These are phyloP conservation scores for Stigmatopora nigra DNA, from an alignment of 2,113 vertebrate species.

Conservation along the genomic window DNA sequence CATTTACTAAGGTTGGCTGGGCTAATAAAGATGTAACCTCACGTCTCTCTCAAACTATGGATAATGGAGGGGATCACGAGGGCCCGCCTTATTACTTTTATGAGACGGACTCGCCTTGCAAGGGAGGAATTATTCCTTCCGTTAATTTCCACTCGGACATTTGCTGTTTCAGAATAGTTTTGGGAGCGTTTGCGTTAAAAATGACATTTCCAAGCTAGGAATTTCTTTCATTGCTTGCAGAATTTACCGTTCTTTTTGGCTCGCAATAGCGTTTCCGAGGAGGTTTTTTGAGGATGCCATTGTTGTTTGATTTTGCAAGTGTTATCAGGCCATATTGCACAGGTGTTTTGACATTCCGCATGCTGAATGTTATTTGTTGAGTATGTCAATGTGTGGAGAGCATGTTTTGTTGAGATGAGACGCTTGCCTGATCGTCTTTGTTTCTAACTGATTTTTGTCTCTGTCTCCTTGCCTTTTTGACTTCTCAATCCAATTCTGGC, in stretches of 20 bases:
- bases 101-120: slow-evolving; percentile 39
- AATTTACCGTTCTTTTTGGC: no score
- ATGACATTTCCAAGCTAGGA: not conserved
- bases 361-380: slow-evolving; percentile 31
- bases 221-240: not conserved
- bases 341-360: slow-evolving; percentile 41
- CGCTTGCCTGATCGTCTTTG: slow-evolving; percentile 59
- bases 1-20: slow-evolving; percentile 42
- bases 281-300: no score
- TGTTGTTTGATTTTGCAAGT: slow-evolving; percentile 17
- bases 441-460: slow-evolving; percentile 68
- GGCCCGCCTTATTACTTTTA: slow-evolving; percentile 46
- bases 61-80: slow-evolving; percentile 40
- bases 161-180: not conserved
- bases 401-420: slow-evolving; percentile 51
- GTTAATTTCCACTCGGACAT: slow-evolving; percentile 23
- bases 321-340: slow-evolving; percentile 22
- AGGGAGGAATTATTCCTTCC: slow-evolving; percentile 51
- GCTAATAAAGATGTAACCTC: slow-evolving; percentile 56
- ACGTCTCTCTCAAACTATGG: slow-evolving; percentile 30
- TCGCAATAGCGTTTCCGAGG: no score
- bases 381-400: slow-evolving; percentile 39
- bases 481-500: slow-evolving; percentile 66
- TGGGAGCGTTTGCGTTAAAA: not conserved
- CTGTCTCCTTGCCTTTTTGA: slow-evolving; percentile 62